Evolutionary conservation across 2,113 vertebrate genomes (phyloP).

Genomic region (Bos taurus): ARS-UCD2.0 NC_037342.1:73594501-73595000

Average conservation of each 20-base stretch:
- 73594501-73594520: background rate
- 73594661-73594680: background rate
- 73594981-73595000: too few species aligned
- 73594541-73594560: background rate
- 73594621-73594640: background rate
- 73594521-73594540: background rate
- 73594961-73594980: too few species aligned
- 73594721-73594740: background rate
- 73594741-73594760: background rate
- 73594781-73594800: too few species aligned
- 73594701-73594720: background rate
- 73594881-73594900: too few species aligned
- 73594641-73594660: background rate
- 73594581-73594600: background rate
- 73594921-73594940: too few species aligned
- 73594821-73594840: too few species aligned
- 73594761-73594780: too few species aligned
- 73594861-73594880: too few species aligned
- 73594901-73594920: too few species aligned
- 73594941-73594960: too few species aligned
- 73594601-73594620: background rate
- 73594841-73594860: too few species aligned
- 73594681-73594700: background rate
- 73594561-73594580: background rate
- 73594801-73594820: too few species aligned